Percentiles rank a stretch among this genome's conserved stretches.
These are phyloP conservation scores for Xenopus laevis DNA, from an alignment of 2,113 vertebrate genomes.

Conservation along the genomic window DNA sequence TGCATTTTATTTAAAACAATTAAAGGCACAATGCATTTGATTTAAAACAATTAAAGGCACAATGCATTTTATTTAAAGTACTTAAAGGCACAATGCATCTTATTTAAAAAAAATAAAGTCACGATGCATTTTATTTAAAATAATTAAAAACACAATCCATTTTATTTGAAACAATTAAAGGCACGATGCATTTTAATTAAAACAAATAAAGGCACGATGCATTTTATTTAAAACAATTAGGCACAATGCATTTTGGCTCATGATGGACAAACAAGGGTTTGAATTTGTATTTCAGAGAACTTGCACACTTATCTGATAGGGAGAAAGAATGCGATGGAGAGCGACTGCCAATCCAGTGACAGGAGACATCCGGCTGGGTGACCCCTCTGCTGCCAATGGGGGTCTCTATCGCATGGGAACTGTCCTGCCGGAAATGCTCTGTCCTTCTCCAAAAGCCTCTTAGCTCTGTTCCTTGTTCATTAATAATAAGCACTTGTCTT, in stretches of 20 bases:
- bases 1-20: too few species aligned
- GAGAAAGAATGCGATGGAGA: background rate
- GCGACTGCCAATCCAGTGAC: slow-evolving; percentile 24
- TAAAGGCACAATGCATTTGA: too few species aligned
- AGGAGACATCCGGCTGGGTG: slow-evolving; percentile 27
- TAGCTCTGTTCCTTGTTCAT: slow-evolving; percentile 13
- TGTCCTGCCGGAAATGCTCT: slow-evolving; percentile 33
- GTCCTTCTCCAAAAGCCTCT: slow-evolving; percentile 22
- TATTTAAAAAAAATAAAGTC: too few species aligned
- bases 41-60: too few species aligned
- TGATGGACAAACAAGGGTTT: background rate
- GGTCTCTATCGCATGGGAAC: slow-evolving; percentile 29
- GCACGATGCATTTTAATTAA: too few species aligned
- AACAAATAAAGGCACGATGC: too few species aligned
- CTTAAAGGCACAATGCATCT: too few species aligned
- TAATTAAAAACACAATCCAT: too few species aligned
- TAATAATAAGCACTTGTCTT: slow-evolving; percentile 12
- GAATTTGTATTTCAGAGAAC: slow-evolving; percentile 12
- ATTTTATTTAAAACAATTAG: too few species aligned
- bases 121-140: too few species aligned
- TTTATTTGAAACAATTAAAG: too few species aligned
- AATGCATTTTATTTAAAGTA: too few species aligned
- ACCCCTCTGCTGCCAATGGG: slow-evolving; percentile 20
- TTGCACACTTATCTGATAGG: slow-evolving; percentile 28
- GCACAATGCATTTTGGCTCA: background rate